Evolutionary conservation across 2,888 invertebrate species (phyloP).

Genomic region (Ceramica pisi): DNA sequence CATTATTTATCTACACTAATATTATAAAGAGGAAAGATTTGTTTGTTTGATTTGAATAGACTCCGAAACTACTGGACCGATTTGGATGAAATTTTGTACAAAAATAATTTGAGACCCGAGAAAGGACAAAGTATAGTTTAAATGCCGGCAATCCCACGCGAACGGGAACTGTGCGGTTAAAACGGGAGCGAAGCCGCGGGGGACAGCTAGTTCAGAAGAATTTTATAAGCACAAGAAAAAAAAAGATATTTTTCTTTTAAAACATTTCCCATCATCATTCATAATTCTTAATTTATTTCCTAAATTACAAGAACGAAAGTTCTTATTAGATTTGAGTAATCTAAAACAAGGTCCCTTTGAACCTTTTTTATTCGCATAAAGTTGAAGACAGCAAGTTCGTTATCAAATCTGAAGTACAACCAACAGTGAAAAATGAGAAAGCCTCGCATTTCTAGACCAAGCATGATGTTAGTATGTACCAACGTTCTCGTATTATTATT

Average conservation of each 20-base stretch:
- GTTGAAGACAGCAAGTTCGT: constrained; percentile 33
- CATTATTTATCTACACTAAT: too few species aligned
- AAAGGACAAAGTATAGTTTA: too few species aligned
- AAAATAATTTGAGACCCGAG: too few species aligned
- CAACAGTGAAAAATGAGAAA: constrained; percentile 34
- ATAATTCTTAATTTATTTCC: constrained; percentile 42
- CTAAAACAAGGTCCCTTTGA: constrained; percentile 44
- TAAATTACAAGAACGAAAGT: constrained; percentile 48
- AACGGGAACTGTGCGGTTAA: too few species aligned
- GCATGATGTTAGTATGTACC: constrained; percentile 15
- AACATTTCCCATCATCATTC: constrained; percentile 25
- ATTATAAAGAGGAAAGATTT: too few species aligned
- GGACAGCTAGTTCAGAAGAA: too few species aligned
- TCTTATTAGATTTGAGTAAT: constrained; percentile 45
- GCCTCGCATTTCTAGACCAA: constrained; percentile 5
- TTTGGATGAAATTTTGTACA: too few species aligned
- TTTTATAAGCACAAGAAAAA: background rate
- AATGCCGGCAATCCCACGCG: too few species aligned
- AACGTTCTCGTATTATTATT: constrained; percentile 61
- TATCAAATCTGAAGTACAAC: constrained; percentile 15
- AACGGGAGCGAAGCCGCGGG: too few species aligned
- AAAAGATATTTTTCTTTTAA: constrained; percentile 5
- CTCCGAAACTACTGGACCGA: too few species aligned
- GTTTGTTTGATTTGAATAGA: too few species aligned
- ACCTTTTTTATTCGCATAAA: constrained; percentile 35